A percentile compares a stretch with the other conserved stretches of the same genome.
These are phyloP conservation scores for Malacosoma neustria DNA, from an alignment of 2,888 invertebrate genomes.

Conservation along the genomic window DNA sequence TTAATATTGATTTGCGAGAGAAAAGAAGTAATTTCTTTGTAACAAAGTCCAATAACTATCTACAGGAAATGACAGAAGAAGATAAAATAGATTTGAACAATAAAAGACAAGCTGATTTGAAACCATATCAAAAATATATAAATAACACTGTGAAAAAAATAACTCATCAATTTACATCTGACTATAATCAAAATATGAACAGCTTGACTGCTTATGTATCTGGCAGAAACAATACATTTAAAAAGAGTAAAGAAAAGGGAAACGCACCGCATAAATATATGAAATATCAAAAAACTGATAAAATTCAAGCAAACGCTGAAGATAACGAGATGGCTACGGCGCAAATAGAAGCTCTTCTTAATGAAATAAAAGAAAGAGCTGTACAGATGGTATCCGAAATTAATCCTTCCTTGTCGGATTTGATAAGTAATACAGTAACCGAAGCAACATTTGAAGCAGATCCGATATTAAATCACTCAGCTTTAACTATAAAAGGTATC, in stretches of 20 bases:
- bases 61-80: neutral
- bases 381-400: conserved; percentile 26
- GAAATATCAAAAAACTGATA: neutral
- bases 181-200: neutral
- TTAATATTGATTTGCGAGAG: conserved; percentile 1
- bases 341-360: conserved; percentile 37
- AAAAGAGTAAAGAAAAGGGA: neutral
- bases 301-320: neutral
- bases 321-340: conserved; percentile 17
- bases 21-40: conserved; percentile 4
- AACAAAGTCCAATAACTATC: neutral
- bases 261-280: neutral
- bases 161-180: neutral
- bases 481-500: conserved; percentile 7
- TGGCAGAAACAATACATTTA: neutral
- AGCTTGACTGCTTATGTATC: neutral
- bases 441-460: conserved; percentile 27
- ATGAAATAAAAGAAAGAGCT: conserved; percentile 37
- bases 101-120: neutral
- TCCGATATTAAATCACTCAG: conserved; percentile 17
- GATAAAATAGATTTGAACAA: neutral
- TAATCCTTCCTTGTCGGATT: conserved; percentile 22
- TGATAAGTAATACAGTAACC: conserved; percentile 30
- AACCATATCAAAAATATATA: neutral
- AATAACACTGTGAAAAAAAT: neutral